Evolutionary conservation across 2,797 vertebrate genomes (phyloP), one percentile per base, ranked within the genome.

Genomic region (Thalassophryne amazonica): DNA sequence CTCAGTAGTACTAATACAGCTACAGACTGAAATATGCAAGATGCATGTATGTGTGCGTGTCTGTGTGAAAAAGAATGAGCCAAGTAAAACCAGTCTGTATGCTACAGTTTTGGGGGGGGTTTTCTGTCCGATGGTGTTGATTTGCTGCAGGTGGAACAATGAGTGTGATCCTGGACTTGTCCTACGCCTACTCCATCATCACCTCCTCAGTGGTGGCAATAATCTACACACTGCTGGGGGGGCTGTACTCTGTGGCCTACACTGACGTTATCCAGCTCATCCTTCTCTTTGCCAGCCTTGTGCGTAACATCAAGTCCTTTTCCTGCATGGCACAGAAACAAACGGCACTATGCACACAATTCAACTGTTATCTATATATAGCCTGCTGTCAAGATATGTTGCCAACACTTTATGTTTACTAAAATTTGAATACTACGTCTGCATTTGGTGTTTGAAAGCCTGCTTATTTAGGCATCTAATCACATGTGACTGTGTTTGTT

Each of bases 191-290:
- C 60, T 89, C 91, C 49, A 90, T 93, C 73, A 45, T 88, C 37
- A 23, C 92, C 69, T 93, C 93, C 0, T 84, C 92, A 35, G 87
- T 81, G 52, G 89, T 86, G 45, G 88, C 93, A 42, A 85, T 89
- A 4, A 29, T 88, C 51, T 94, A 93, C 75, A 94, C 92, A 19
- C 86, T 93, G 33, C 60, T 92, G 66, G 92, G 93, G 45, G 92
- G 93, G 0, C 83, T 94, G 20, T 94, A 93, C 76, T 93, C 86
- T 47, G 86, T 88, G 74, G 86, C 86, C 36, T 88, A 88, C 61
- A 88, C 86, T 71, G 89, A 88, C 2, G 86, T 93, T 36, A 90
- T 91, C 68, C 93, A 94, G 78, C 78, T 93, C 36, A 52, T 91
- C 70, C 91, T 94, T 71, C 88, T 92, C 33, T 85, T 85, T 1